A percentile compares a stretch with the other conserved stretches of the same genome.
phyloP scores from a whole-genome alignment of 2,113 vertebrate species.

The Tragelaphus scriptus region DNA sequence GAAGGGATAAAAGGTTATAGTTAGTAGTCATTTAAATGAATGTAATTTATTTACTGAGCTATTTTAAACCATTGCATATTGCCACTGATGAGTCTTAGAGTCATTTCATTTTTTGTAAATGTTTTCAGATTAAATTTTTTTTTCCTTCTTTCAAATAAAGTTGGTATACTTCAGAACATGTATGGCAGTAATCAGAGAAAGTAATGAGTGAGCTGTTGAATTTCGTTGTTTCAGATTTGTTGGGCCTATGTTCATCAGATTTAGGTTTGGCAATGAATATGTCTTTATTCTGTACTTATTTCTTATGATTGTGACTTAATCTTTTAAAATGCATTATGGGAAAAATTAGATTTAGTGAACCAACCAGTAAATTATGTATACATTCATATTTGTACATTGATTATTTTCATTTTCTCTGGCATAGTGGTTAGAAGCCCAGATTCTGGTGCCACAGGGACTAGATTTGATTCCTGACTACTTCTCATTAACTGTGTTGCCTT shows the following conservation, averaged over 20 bases:
- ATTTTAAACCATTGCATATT: slow-evolving; percentile 76
- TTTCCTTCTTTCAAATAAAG: slow-evolving; percentile 78
- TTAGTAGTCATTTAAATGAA: slow-evolving; percentile 62
- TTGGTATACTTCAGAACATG: slow-evolving; percentile 75
- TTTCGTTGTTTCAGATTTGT: slow-evolving; percentile 70
- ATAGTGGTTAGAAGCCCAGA: not conserved
- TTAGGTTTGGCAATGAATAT: slow-evolving; percentile 48
- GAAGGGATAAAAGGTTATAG: slow-evolving; percentile 34
- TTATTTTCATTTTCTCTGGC: not conserved
- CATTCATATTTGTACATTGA: not conserved
- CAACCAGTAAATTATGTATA: not conserved
- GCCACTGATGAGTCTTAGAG: slow-evolving; percentile 71
- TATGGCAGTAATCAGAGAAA: slow-evolving; percentile 75
- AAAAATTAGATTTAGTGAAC: not conserved
- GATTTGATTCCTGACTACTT: not conserved
- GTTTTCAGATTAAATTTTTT: slow-evolving; percentile 84
- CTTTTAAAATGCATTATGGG: not conserved
- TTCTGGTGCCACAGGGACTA: not conserved
- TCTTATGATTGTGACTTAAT: slow-evolving; percentile 33
- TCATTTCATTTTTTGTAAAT: slow-evolving; percentile 80
- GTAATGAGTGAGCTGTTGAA: slow-evolving; percentile 10
- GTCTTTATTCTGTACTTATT: slow-evolving; percentile 11
- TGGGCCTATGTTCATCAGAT: slow-evolving; percentile 66
- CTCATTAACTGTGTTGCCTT: not conserved
- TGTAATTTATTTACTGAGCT: slow-evolving; percentile 72